Base-by-base conservation (phyloP, 2,113 vertebrate species). In the Balaeniceps rex region DNA sequence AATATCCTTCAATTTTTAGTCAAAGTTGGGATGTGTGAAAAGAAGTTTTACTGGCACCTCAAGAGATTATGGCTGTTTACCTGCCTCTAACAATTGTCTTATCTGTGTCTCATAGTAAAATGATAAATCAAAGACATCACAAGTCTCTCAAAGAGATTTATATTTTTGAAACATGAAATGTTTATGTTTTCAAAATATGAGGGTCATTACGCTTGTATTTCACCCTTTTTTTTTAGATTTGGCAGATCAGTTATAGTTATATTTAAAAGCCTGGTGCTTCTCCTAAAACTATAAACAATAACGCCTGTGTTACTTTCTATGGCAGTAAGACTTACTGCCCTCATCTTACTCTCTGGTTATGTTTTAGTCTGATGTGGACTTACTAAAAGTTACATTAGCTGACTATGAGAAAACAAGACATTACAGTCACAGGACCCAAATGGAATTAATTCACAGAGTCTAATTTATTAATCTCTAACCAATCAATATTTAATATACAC, bases 1-100 rank as follows among this genome's bases (percentile, higher is more conserved):
- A 96, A 46, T 68, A 42, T 49, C 51, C 34, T 93, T 93, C 72
- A 81, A 61, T 89, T 90, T 93, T 89, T 81, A 91, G 88, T 95
- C 55, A 91, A 82, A 85, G n/a, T 8, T 57, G 19, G 25, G 34
- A 71, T 58, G 10, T 11, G 36, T 88, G 57, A 83, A 55, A 63
- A 84, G 38, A 66, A 69, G 17, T 38, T 70, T 84, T 84, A 75
- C n/a, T 89, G 90, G 72, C 40, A 81, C 23, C 23, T 91, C 19
- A 77, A 83, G 93, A 84, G 47, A 81, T 65, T 64, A 65, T 40
- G 25, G 18, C 16, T 92, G 52, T 80, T 95, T 90, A 91, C 55
- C 65, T 80, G 19, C 13, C 19, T 97, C 46, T 36, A 75, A 81
- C 63, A 83, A 58, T 44, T 78, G 60, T 83, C 87, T 83, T 38